Base-by-base conservation (phyloP, 2,888 invertebrate species). In the Hofmannophila pseudospretella region DNA sequence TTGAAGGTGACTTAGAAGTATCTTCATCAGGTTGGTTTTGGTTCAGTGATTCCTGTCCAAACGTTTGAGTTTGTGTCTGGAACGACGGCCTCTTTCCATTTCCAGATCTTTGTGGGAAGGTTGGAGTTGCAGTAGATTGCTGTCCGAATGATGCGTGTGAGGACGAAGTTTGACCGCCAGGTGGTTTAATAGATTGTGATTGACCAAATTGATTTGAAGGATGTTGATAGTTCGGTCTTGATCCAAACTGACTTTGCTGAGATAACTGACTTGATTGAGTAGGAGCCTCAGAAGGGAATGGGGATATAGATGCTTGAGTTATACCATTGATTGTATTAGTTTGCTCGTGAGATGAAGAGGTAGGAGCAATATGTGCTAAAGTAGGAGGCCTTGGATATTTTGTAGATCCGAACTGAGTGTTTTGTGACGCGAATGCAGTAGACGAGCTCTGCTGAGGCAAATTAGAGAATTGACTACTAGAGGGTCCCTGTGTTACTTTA, bases 241-340 rank as follows among this genome's bases (percentile, higher is more conserved):
- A 38, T 5, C 40, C 41, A 30, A 45, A 43, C 16, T 49, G 46
- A 26, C 28, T 31, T 30, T 47, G 43, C 9, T 39, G 26, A 26
- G 31, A 38, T 23, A 48, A 43, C 22, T 43, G 40, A 36, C 48
- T 42, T 3, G 52, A 30, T 12, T 55, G 41, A 4, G 59, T 64
- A 9, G 70, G 58, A 25, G 52, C 36, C 27, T 47, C 42, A 8
- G 70, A 54, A n/a, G 68, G 50, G 31, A 75, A 79, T 9, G 69
- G 41, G n/a, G 74, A 69, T 9, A 64, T 60, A 12, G 70, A 53
- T 11, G 71, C 71, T 54, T 76, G 75, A 41, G 75, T 74, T 27
- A 74, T 58, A 20, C 66, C 61, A 55, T 58, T 73, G 47, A 23
- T n/a, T n/a, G 23, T n/a, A 23, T 44, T n/a, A 34, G 19, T n/a